Evolutionary conservation across 2,113 vertebrate species (phyloP).

Genomic region (Oncorhynchus kisutch): DNA sequence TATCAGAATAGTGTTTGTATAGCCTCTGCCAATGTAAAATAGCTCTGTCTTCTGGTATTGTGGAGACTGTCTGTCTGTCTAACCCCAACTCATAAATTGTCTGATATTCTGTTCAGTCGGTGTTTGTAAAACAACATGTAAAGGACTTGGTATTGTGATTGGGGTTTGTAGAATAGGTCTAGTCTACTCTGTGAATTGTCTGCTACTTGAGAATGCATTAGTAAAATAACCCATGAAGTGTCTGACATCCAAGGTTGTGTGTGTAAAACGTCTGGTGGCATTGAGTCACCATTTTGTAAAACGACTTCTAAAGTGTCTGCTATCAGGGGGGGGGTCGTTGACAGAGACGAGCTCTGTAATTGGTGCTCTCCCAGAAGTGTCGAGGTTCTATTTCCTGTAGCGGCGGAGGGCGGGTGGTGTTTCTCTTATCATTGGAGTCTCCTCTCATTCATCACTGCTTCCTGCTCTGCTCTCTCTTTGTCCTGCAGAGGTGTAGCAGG

Average conservation of each 20-base stretch:
- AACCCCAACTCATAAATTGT: too few species aligned
- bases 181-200: neutral
- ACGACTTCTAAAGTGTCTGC: too few species aligned
- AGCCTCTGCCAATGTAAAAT: neutral
- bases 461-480: neutral
- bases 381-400: conserved; percentile 2
- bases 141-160: neutral
- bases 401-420: neutral
- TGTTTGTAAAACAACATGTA: too few species aligned
- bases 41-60: too few species aligned
- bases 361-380: neutral
- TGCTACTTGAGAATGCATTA: neutral
- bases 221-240: neutral
- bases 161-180: neutral
- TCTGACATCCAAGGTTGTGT: too few species aligned
- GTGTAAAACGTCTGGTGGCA: too few species aligned
- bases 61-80: too few species aligned
- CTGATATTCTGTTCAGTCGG: too few species aligned
- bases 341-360: neutral
- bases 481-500: neutral
- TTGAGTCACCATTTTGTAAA: too few species aligned
- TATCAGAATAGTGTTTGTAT: too few species aligned
- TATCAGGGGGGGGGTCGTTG: neutral
- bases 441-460: conserved; percentile 32
- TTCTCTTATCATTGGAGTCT: conserved; percentile 30